Base-by-base conservation (phyloP, 2,113 vertebrate species). In the Alouatta palliata region DNA sequence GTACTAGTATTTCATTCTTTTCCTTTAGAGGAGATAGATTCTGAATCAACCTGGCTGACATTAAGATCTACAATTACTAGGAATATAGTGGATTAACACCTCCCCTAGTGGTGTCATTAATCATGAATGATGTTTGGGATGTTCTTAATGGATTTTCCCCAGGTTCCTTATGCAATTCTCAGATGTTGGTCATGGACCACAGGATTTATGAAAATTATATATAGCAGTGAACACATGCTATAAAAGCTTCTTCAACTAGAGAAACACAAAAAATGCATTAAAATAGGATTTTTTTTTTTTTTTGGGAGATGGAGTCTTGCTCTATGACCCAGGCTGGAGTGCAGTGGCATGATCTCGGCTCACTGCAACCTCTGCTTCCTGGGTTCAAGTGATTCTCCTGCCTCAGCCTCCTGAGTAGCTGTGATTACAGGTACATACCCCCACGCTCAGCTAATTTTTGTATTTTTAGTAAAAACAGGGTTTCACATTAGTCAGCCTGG, bases 61-160 rank as follows among this genome's bases (percentile, higher is more conserved):
- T 77, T 70, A 90, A 68, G 86, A 56, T 30, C 61, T 85, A 2
- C 30, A 83, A 76, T 61, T 89, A 8, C 61, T 80, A 68, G 35
- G 92, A 92, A 94, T 37, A 58, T 10, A 81, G 40, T 66, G 35
- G 37, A 66, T 92, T 94, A 91, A 81, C 52, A 87, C 27, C 37
- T 84, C 56, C 64, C 49, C 14, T n/a, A n/a, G 14, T 47, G 16
- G 20, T 47, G 47, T 16, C 86, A 71, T 79, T 87, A 87, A 81
- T 89, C 82, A 85, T 90, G 90, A 81, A 95, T 79, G 47, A 79
- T 95, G 49, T 61, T 90, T 96, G 49, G 25, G 73, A 43, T 71
- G 23, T 90, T 76, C 61, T 64, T 88, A 85, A 95, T 58, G n/a
- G 27, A 88, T 87, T 94, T 95, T 43, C 10, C 2, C 66, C 56